These are phyloP conservation scores for Myripristis murdjan DNA, from an alignment of 2,797 vertebrate species.

Conservation along the genomic window DNA sequence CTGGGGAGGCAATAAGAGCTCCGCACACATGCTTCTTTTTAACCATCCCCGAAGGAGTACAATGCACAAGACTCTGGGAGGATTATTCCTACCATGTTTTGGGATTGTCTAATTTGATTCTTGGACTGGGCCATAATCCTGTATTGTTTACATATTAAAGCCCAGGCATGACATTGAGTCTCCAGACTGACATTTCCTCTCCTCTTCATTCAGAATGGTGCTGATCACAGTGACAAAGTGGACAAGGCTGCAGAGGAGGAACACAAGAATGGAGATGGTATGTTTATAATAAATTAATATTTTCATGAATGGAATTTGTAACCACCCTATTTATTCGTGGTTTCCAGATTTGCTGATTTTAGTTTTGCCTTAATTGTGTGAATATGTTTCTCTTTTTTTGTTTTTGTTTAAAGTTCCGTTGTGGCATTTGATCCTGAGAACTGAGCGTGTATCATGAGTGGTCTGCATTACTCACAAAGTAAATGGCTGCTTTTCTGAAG, in stretches of 20 bases:
- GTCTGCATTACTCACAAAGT: constrained; percentile 12
- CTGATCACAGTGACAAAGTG: constrained; percentile 85
- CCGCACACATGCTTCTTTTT: constrained; percentile 23
- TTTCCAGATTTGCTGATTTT: background rate
- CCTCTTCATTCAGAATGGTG: constrained; percentile 81
- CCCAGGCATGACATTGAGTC: background rate
- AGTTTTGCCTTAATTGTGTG: background rate
- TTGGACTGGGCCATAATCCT: background rate
- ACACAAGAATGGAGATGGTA: constrained; percentile 81
- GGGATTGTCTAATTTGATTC: background rate
- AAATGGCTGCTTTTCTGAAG: constrained; percentile 44
- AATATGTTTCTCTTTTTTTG: background rate
- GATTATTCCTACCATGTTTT: constrained; percentile 41
- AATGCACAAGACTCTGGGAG: constrained; percentile 22
- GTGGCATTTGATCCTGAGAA: background rate
- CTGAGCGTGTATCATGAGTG: background rate
- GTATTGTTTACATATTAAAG: background rate
- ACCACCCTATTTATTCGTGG: background rate
- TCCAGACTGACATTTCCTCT: constrained; percentile 13
- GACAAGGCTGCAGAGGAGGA: constrained; percentile 80
- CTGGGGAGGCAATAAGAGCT: constrained; percentile 54
- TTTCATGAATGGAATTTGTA: background rate
- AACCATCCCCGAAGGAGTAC: constrained; percentile 42
- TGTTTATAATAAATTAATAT: background rate
- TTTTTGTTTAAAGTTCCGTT: background rate